Conservation (phyloP, 2,888 invertebrate species). For the Desoria tigrina region DNA sequence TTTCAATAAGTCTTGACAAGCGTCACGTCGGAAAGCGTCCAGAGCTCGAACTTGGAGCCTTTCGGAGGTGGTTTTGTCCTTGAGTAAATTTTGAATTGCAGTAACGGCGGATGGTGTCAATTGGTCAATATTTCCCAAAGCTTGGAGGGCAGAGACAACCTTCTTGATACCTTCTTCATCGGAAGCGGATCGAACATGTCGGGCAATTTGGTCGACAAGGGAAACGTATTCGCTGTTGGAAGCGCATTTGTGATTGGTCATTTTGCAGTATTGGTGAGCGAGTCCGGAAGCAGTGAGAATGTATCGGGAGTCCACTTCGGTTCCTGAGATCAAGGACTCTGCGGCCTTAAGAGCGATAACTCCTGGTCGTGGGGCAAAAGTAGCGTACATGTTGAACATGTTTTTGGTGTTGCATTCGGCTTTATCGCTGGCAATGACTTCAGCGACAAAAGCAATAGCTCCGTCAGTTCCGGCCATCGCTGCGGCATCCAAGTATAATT, state of each 20-base stretch:
- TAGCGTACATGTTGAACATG: slow-evolving; percentile 38
- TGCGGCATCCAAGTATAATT: slow-evolving; percentile 78
- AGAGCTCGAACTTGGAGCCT: slow-evolving; percentile 34
- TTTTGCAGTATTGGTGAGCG: slow-evolving; percentile 40
- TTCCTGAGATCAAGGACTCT: slow-evolving; percentile 34
- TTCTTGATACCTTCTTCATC: slow-evolving; percentile 38
- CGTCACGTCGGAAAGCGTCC: slow-evolving; percentile 39
- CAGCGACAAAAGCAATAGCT: slow-evolving; percentile 69
- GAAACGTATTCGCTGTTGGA: slow-evolving; percentile 17
- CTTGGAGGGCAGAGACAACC: slow-evolving; percentile 59
- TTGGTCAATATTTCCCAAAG: slow-evolving; percentile 42
- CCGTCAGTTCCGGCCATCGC: slow-evolving; percentile 77
- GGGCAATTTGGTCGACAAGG: slow-evolving; percentile 36
- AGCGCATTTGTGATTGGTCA: slow-evolving; percentile 21
- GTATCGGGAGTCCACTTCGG: slow-evolving; percentile 53
- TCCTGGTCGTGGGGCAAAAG: slow-evolving; percentile 45
- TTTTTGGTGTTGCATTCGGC: slow-evolving; percentile 39
- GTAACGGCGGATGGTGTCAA: slow-evolving; percentile 35
- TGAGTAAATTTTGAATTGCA: slow-evolving; percentile 53
- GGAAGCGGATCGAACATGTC: slow-evolving; percentile 6
- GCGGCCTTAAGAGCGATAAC: slow-evolving; percentile 36
- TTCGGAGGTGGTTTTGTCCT: slow-evolving; percentile 53
- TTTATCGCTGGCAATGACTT: slow-evolving; percentile 63
- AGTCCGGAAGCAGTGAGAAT: slow-evolving; percentile 55
- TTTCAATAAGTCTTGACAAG: slow-evolving; percentile 42